phyloP scores from a whole-genome alignment of 2,888 invertebrate genomes.

The Lissonota sp. region DNA sequence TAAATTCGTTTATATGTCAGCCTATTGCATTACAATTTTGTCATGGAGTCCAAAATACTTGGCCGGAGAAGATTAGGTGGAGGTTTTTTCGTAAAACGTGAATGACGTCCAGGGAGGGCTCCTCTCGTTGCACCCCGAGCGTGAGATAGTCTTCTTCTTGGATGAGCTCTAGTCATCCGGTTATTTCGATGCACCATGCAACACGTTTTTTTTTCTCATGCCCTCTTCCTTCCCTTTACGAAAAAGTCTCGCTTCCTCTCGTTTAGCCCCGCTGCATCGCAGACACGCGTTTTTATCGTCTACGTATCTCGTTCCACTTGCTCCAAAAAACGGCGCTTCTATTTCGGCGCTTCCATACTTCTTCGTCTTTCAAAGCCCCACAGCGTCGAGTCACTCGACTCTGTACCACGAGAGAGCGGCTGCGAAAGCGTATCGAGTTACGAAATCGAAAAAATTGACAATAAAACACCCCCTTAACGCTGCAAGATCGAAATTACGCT shows the following conservation, averaged over 20 bases:
- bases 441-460: conserved; percentile 62
- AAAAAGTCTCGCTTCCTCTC: conserved; percentile 14
- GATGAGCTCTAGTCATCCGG: conserved; percentile 73
- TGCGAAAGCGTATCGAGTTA: conserved; percentile 67
- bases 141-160: conserved; percentile 71
- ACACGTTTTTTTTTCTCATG: conserved; percentile 18
- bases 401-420: conserved; percentile 21
- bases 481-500: too few species aligned
- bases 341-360: conserved; percentile 65
- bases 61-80: not conserved
- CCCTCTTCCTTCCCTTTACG: conserved; percentile 25
- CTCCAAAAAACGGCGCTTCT: conserved; percentile 61
- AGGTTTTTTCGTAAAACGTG: conserved; percentile 59
- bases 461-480: not conserved
- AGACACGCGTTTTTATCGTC: conserved; percentile 25
- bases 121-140: conserved; percentile 51
- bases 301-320: conserved; percentile 57
- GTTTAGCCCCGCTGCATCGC: conserved; percentile 29
- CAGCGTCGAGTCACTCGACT: conserved; percentile 23
- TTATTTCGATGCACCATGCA: conserved; percentile 73
- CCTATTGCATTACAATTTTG: too few species aligned
- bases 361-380: conserved; percentile 8
- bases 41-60: not conserved
- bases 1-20: too few species aligned
- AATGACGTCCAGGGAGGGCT: conserved; percentile 60